Evolutionary conservation across 2,888 invertebrate genomes (phyloP).

Genomic region (Polylopha cassiicola): DNA sequence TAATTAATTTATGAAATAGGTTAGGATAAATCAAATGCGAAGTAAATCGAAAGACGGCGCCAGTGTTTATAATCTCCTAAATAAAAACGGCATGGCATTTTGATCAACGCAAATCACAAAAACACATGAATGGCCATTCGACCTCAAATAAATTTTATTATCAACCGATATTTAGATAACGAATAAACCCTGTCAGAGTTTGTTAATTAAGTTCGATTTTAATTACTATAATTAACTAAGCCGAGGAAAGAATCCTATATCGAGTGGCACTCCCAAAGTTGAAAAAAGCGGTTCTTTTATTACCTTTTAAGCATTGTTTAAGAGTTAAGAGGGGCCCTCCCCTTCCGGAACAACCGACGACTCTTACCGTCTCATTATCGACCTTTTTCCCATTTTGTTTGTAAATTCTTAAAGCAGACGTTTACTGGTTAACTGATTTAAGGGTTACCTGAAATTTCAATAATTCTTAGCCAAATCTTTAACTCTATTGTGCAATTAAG

Average conservation of each 20-base stretch:
- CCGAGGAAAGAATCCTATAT: conserved; percentile 34
- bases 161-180: conserved; percentile 12
- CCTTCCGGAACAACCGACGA: conserved; percentile 45
- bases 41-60: conserved; percentile 9
- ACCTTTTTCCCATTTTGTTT: conserved; percentile 60
- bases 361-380: conserved; percentile 67
- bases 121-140: not conserved
- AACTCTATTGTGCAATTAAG: too few species aligned
- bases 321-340: conserved; percentile 60
- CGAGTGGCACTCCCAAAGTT: conserved; percentile 26
- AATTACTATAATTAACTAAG: conserved; percentile 48
- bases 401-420: conserved; percentile 42
- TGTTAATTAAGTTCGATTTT: conserved; percentile 32
- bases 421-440: conserved; percentile 41
- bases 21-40: too few species aligned
- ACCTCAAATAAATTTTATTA: conserved; percentile 8
- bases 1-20: too few species aligned
- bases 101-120: not conserved
- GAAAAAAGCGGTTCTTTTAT: conserved; percentile 67
- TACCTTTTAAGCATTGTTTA: conserved; percentile 70
- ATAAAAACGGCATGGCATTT: conserved; percentile 4
- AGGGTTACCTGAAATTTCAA: conserved; percentile 32
- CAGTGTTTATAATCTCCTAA: conserved; percentile 4
- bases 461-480: conserved; percentile 2
- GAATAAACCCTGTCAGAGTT: not conserved